phyloP scores from a whole-genome alignment of 2,797 vertebrate genomes.

The Typhlichthys subterraneus region DNA sequence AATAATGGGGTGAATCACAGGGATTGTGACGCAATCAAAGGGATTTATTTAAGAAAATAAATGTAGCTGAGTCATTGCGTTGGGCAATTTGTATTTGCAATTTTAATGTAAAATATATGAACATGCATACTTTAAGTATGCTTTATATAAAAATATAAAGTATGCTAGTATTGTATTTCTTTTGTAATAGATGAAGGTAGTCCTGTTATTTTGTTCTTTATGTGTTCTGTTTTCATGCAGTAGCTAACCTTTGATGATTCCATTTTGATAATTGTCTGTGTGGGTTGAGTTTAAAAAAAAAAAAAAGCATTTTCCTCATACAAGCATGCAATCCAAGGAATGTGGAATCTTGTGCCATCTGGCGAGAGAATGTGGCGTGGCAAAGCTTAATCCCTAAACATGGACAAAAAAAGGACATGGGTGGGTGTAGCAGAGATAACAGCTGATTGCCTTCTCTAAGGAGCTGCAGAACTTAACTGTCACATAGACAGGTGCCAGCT shows the following conservation, averaged over 20 bases:
- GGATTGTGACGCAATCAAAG: background rate
- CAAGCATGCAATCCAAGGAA: slow-evolving; percentile 38
- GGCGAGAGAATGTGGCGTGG: slow-evolving; percentile 49
- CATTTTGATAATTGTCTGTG: background rate
- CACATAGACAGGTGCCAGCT: slow-evolving; percentile 52
- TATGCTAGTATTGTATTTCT: too few relatives aligned
- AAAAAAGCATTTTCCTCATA: background rate
- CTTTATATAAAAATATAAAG: too few relatives aligned
- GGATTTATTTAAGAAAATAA: too few relatives aligned
- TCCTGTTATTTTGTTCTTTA: too few relatives aligned
- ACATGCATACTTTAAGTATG: too few relatives aligned
- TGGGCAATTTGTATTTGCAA: too few relatives aligned
- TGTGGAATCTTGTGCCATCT: slow-evolving; percentile 54
- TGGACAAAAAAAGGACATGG: slow-evolving; percentile 36
- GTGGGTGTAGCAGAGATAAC: slow-evolving; percentile 41
- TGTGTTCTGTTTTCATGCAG: background rate
- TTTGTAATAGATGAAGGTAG: too few relatives aligned
- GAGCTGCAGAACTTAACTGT: slow-evolving; percentile 32
- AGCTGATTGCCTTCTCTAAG: slow-evolving; percentile 60
- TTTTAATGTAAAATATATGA: too few relatives aligned
- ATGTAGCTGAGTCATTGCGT: too few relatives aligned
- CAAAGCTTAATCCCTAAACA: slow-evolving; percentile 23
- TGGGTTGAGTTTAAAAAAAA: background rate
- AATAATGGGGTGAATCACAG: too few relatives aligned
- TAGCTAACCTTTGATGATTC: too few relatives aligned